phyloP scores from a whole-genome alignment of 2,113 vertebrate species.

The Vidua chalybeata region DNA sequence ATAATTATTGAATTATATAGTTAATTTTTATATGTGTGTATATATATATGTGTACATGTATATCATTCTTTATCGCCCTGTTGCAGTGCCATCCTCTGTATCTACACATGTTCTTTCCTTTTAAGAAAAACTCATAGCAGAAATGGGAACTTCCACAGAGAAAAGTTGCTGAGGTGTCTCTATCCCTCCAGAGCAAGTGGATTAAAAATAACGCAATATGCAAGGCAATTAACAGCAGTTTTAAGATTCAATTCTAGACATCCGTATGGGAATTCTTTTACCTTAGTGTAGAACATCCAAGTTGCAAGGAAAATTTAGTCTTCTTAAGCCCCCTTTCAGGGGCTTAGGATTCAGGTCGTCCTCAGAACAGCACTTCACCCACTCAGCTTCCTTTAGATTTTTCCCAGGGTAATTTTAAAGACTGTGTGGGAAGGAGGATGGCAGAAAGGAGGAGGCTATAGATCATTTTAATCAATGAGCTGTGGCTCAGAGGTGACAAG shows the following conservation, averaged over 20 bases:
- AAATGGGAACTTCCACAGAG: neutral
- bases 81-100: neutral
- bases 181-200: neutral
- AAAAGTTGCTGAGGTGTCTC: neutral
- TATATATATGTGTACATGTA: too few species aligned
- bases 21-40: neutral
- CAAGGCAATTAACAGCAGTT: neutral
- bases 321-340: neutral
- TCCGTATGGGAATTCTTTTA: neutral
- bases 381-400: neutral
- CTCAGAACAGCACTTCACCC: neutral
- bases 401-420: neutral
- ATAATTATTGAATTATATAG: neutral
- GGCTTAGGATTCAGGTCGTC: neutral
- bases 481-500: neutral
- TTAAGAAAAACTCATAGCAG: neutral
- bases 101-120: neutral
- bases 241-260: neutral
- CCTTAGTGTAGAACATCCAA: neutral
- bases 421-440: neutral
- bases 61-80: neutral
- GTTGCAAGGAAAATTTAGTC: neutral
- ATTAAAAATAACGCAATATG: neutral
- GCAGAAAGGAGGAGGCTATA: neutral
- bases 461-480: neutral